phyloP scores from a whole-genome alignment of 2,797 vertebrate species.

The Saguinus oedipus region DNA sequence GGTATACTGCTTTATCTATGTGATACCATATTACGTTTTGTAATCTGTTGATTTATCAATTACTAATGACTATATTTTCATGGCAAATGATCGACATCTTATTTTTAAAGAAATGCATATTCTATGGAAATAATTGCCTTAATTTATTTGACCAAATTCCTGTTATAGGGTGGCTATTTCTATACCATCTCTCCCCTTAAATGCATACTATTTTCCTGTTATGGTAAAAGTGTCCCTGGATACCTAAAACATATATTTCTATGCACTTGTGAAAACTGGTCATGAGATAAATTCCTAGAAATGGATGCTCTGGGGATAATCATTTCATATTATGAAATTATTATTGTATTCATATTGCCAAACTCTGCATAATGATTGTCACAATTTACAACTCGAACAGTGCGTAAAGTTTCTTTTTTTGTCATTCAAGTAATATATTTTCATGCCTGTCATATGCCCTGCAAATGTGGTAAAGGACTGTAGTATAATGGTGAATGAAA shows the following conservation, averaged over 20 bases:
- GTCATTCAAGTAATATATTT: background rate
- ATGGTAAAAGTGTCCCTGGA: background rate
- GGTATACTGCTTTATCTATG: background rate
- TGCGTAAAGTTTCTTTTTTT: background rate
- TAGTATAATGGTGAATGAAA: background rate
- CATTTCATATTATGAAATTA: background rate
- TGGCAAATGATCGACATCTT: conserved; percentile 9
- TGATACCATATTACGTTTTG: background rate
- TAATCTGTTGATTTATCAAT: conserved; percentile 12
- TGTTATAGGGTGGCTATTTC: background rate
- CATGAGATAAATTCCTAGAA: conserved; percentile 35
- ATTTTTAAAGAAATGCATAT: conserved; percentile 46
- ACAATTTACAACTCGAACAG: conserved; percentile 11
- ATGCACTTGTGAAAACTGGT: background rate
- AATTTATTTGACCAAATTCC: conserved; percentile 40
- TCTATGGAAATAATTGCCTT: conserved; percentile 21
- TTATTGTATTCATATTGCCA: background rate
- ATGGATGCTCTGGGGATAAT: background rate
- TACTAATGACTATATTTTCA: background rate
- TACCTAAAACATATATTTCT: background rate
- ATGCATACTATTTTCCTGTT: background rate
- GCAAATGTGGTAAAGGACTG: background rate
- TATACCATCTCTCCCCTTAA: background rate
- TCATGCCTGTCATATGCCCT: background rate
- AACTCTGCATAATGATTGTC: conserved; percentile 13